Base-by-base conservation (phyloP, 2,113 vertebrate species). In the Anhinga anhinga region DNA sequence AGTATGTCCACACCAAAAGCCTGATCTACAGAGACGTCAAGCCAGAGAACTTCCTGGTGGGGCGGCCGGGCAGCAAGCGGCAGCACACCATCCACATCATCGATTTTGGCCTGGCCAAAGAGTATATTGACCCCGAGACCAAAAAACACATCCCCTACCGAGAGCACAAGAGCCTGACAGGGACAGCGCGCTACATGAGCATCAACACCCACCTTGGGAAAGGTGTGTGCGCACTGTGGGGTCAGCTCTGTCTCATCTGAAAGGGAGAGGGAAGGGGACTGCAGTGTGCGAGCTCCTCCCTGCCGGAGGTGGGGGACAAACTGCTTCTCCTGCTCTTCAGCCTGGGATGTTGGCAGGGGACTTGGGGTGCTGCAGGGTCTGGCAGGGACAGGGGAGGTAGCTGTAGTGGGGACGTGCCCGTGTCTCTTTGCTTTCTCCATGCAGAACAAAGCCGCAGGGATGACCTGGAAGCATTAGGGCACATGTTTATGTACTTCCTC, bases 71-170 rank as follows among this genome's bases (percentile, higher is more conserved):
- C 78, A 99, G 98, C 98, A 99, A 99, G 97, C 98, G 99, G 95
- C 99, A 99, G 96, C 99, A 99, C 97, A 99, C 99, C 95, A 99
- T 99, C 97, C 99, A 99, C 99, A 99, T 99, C 97, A 99, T 99
- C 8, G 99, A 99, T 98, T 99, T 99, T 94, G 99, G 99, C 98
- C 98, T 99, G 98, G 99, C 99, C 98, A 99, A 99, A 99, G 99
- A 99, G 97, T 99, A 99, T 96, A 99, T 99, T 32, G 99, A 99
- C 98, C 99, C 99, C 0, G 99, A 99, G 99, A 99, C 99, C 99
- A 99, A 99, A 99, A 99, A 99, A 99, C 99, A 99, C 98, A 99
- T 99, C 99, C 99, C 99, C 4, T 99, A 99, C 98, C 98, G 99
- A 96, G 99, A 99, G 98, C 99, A 99, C 99, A 99, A 99, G 98